phyloP scores from a whole-genome alignment of 2,113 vertebrate species.

The Mus musculus region DNA sequence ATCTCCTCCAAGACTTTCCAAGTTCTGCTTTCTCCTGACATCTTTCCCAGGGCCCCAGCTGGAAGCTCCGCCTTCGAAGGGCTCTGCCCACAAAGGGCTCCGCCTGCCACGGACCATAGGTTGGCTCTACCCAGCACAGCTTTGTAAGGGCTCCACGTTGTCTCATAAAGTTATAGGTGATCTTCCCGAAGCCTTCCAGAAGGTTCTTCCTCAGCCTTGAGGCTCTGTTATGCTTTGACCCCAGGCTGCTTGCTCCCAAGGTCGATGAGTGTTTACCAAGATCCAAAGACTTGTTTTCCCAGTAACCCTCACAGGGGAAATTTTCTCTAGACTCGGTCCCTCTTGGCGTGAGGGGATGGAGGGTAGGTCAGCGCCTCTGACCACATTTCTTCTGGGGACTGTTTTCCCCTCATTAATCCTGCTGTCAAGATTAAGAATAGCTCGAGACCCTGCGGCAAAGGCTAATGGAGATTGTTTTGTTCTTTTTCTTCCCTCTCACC shows the following conservation, averaged over 20 bases:
- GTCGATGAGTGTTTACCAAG: slow-evolving; percentile 10
- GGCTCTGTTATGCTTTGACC: neutral
- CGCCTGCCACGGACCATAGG: neutral
- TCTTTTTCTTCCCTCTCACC: neutral
- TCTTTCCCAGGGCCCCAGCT: neutral
- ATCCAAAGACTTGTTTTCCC: slow-evolving; percentile 57
- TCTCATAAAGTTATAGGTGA: neutral
- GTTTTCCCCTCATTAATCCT: slow-evolving; percentile 70
- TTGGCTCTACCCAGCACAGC: neutral
- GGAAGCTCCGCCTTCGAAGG: neutral
- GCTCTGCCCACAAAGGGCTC: neutral
- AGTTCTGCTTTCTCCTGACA: neutral
- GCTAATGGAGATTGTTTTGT: neutral
- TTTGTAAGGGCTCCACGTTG: neutral
- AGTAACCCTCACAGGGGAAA: slow-evolving; percentile 65
- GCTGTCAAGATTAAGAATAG: slow-evolving; percentile 67
- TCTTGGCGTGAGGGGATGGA: slow-evolving; percentile 19
- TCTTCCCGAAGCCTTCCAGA: neutral
- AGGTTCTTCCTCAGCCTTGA: neutral
- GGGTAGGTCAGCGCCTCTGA: slow-evolving; percentile 52
- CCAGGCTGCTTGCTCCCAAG: slow-evolving; percentile 31
- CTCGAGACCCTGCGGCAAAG: slow-evolving; percentile 11
- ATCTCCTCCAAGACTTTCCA: neutral
- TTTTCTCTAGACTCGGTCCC: slow-evolving; percentile 54
- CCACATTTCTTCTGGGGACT: slow-evolving; percentile 62